phyloP scores from a whole-genome alignment of 2,888 invertebrate species.

The Azorinus chamasolen region DNA sequence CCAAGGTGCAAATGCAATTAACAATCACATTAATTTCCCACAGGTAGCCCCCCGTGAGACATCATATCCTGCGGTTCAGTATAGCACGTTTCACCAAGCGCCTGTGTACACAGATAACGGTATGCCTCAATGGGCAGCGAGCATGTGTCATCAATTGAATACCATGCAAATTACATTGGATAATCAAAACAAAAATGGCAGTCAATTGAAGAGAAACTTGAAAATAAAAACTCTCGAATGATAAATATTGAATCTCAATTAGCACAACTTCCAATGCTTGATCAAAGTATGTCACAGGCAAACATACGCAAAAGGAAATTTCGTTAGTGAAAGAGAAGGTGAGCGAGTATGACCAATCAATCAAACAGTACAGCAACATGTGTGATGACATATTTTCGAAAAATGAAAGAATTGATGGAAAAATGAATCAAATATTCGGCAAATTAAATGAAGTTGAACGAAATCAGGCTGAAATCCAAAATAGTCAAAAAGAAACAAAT shows the following conservation, averaged over 20 bases:
- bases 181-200: conserved; percentile 1
- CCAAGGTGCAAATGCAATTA: too few relatives aligned
- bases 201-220: background rate
- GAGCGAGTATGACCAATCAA: conserved; percentile 1
- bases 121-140: too few relatives aligned
- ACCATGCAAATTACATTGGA: background rate
- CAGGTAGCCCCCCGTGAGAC: too few relatives aligned
- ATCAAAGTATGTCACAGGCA: background rate
- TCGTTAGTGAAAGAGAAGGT: background rate
- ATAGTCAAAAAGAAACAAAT: background rate
- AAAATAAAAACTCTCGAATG: background rate
- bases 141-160: background rate
- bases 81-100: too few relatives aligned
- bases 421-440: background rate
- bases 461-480: background rate
- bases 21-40: too few relatives aligned
- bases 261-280: background rate
- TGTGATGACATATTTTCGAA: background rate
- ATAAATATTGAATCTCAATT: background rate
- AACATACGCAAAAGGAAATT: background rate
- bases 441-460: background rate
- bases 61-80: too few relatives aligned
- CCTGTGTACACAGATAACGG: too few relatives aligned
- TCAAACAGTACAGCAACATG: background rate
- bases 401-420: background rate